Evolutionary conservation across 2,113 vertebrate species (phyloP), one percentile per base, ranked within the genome.

Genomic region (Marcusenius ussheri): DNA sequence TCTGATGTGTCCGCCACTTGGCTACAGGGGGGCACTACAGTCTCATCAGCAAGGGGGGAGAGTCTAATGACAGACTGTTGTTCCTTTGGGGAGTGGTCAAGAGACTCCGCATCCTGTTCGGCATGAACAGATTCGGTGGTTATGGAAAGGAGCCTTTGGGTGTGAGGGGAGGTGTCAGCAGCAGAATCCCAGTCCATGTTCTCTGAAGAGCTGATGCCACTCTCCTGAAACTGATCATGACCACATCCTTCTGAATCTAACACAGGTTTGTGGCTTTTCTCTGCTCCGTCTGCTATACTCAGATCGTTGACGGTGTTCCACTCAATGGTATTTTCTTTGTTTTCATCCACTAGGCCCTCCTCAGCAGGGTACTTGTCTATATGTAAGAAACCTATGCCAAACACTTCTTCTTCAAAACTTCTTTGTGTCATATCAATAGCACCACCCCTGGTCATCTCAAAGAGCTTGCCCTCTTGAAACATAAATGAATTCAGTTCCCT

Each of bases 371-470:
- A 93, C 89, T 96, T 93, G n/a, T 94, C 97, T 51, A 97, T 94
- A 91, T 98, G 97, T 92, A 98, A 98, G 95, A 99, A 97, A 50
- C 95, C 96, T 93, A 96, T 97, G 45, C 95, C 96, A 93, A 96
- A 97, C 35, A 50, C 91, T 90, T 98, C 97, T 89, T 98, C 98
- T 21, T 96, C 95, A 89, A 96, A 96, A 91, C 94, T 96, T 83
- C 97, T 96, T 94, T 97, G 97, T 91, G 97, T 98, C 97, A 99
- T 97, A 92, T 99, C 98, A 93, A 99, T 98, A 87, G 98, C 98
- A 11, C 98, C 98, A 74, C 98, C 98, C 92, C 98, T 96, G 46
- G 98, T 99, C 98, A 99, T 99, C 94, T 99, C 98, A 95, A 99
- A 99, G 39, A 99, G 92, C 91, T 99, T 99, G 50, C 98, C 98